Percentiles rank a stretch among this genome's conserved stretches.
phyloP scores from a whole-genome alignment of 1,140 invertebrate species.

The Trichomalopsis sarcophagae region DNA sequence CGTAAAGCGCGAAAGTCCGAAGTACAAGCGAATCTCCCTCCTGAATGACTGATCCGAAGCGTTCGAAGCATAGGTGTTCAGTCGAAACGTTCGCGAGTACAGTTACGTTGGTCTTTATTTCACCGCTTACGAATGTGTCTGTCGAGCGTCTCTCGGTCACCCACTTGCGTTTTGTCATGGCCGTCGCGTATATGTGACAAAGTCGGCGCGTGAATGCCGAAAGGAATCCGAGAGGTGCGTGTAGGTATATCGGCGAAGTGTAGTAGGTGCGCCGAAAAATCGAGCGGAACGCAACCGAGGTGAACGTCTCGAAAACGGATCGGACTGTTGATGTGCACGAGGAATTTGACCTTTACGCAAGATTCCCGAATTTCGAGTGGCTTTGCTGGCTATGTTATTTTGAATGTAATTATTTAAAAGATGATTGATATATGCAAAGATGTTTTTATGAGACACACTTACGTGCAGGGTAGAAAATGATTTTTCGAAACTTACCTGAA shows the following conservation, averaged over 20 bases:
- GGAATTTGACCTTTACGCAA: background rate
- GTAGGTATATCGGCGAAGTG: slow-evolving; percentile 24
- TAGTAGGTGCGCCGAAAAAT: slow-evolving; percentile 56
- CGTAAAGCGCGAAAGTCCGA: background rate
- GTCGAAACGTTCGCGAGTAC: background rate
- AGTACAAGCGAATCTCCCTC: background rate
- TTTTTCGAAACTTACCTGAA: too few relatives aligned
- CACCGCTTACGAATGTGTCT: slow-evolving; percentile 8
- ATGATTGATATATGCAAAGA: too few relatives aligned
- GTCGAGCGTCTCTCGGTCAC: slow-evolving; percentile 57
- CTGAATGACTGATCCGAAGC: background rate
- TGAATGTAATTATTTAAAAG: too few relatives aligned
- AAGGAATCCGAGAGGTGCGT: slow-evolving; percentile 16
- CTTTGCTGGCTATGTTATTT: too few relatives aligned
- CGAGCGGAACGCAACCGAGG: slow-evolving; percentile 15
- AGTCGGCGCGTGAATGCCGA: slow-evolving; percentile 42
- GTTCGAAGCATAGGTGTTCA: too few relatives aligned
- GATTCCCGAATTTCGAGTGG: background rate
- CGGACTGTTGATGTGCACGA: background rate
- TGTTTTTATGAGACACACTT: too few relatives aligned
- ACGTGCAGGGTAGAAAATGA: too few relatives aligned
- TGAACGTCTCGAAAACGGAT: slow-evolving; percentile 30
- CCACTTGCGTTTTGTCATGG: slow-evolving; percentile 67
- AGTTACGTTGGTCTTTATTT: background rate
- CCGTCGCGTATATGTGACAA: slow-evolving; percentile 64